phyloP scores from a whole-genome alignment of 53 echinoderm and acorn worm species.

The Hippasteria phrygiana region DNA sequence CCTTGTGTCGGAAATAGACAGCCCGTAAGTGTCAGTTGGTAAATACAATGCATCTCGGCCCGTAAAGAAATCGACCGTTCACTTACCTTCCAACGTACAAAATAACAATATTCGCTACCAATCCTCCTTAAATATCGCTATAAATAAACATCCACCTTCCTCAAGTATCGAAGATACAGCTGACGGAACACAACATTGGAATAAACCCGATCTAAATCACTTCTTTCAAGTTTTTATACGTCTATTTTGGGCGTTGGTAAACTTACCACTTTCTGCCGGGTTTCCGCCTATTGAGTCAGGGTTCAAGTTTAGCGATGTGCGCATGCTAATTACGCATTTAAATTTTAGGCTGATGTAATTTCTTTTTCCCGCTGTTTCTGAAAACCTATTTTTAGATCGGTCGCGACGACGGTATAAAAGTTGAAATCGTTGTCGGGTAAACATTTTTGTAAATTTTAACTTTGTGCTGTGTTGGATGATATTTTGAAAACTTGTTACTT shows the following conservation, averaged over 20 bases:
- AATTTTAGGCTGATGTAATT: constrained; percentile 63
- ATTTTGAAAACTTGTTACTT: not conserved
- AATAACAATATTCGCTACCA: not conserved
- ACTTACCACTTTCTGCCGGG: constrained; percentile 57
- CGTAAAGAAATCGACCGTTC: not conserved
- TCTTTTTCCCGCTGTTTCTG: not conserved
- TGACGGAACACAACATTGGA: not conserved
- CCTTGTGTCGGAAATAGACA: constrained; percentile 57
- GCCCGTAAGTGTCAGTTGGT: not conserved
- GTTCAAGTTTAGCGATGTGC: constrained; percentile 60
- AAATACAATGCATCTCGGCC: not conserved
- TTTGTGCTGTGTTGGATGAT: not conserved
- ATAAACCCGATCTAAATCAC: not conserved
- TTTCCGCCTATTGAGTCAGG: constrained; percentile 68
- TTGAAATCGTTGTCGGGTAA: too few relatives aligned
- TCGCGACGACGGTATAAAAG: not conserved
- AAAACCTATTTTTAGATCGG: not conserved
- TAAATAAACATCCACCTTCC: constrained; percentile 22
- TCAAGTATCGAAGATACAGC: not conserved
- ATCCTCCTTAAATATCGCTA: not conserved
- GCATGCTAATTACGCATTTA: constrained; percentile 57
- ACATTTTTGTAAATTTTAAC: not conserved
- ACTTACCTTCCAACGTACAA: constrained; percentile 22
- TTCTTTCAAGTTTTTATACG: constrained; percentile 20
- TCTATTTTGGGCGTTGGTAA: constrained; percentile 66